Evolutionary conservation across 2,113 vertebrate species (phyloP).

Genomic region (Chloroceryle aenea): DNA sequence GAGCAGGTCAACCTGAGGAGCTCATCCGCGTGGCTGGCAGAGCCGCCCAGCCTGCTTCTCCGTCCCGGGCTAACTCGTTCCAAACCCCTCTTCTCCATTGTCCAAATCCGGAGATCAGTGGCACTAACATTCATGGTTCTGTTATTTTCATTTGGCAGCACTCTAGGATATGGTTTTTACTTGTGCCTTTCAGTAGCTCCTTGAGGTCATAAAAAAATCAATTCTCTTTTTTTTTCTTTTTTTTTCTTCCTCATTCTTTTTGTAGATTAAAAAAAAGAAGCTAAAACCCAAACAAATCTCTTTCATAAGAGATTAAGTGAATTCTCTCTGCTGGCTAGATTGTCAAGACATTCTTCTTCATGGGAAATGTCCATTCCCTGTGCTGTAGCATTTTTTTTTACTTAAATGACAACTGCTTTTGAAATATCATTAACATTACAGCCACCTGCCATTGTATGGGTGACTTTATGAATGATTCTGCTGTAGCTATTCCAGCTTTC

Average conservation of each 20-base stretch:
- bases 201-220: background rate
- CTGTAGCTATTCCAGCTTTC: background rate
- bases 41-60: background rate
- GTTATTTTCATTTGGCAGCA: background rate
- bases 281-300: background rate
- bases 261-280: background rate
- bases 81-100: background rate
- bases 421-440: background rate
- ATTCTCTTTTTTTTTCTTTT: fast-evolving
- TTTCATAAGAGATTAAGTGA: background rate
- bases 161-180: background rate
- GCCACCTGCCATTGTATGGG: background rate
- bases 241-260: background rate
- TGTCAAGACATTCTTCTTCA: background rate
- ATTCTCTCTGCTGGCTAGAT: background rate
- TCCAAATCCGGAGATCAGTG: background rate
- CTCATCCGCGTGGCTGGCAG: background rate
- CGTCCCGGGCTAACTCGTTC: background rate
- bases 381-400: background rate
- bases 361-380: background rate
- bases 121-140: background rate
- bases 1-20: background rate
- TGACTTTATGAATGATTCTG: background rate
- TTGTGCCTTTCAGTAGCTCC: background rate
- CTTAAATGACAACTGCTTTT: background rate